Percentiles rank a stretch among this genome's conserved stretches.
Conservation (phyloP, 1,140 invertebrate genomes). For the Drosophila ambigua region DNA sequence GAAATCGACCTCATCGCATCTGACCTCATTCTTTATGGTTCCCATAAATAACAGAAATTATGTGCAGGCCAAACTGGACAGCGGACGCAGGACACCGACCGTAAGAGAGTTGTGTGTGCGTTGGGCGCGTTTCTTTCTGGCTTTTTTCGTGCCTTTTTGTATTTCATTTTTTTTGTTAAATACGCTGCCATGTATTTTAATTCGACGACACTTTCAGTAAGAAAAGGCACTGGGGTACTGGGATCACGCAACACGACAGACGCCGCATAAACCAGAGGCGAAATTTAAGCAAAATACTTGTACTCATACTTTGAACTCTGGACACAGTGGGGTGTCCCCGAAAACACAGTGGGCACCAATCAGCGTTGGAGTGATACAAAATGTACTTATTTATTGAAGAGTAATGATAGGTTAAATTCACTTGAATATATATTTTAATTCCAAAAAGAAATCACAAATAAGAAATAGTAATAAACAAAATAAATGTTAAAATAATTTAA, state of each 20-base stretch:
- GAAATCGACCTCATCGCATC: constrained; percentile 57
- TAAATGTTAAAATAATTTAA: too few species aligned
- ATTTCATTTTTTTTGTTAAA: constrained; percentile 59
- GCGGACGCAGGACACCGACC: neutral
- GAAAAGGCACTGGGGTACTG: constrained; percentile 7
- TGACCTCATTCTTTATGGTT: constrained; percentile 77
- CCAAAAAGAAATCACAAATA: too few species aligned
- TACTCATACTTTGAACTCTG: constrained; percentile 8
- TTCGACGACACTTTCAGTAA: constrained; percentile 76
- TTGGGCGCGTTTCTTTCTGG: constrained; percentile 33
- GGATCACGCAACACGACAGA: constrained; percentile 72
- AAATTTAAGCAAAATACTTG: constrained; percentile 64
- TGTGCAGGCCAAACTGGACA: constrained; percentile 66
- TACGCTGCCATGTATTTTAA: constrained; percentile 80
- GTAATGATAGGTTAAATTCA: too few species aligned
- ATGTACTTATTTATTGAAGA: too few species aligned
- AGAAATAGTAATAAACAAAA: too few species aligned
- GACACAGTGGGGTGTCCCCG: constrained; percentile 27
- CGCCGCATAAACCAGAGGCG: constrained; percentile 49
- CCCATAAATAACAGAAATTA: constrained; percentile 79
- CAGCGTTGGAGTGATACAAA: neutral
- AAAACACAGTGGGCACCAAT: constrained; percentile 18
- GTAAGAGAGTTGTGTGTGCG: constrained; percentile 14
- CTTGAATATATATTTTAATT: too few species aligned
- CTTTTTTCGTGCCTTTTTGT: constrained; percentile 29